phyloP scores from a whole-genome alignment of 2,888 invertebrate genomes.

The Thelaira solivaga region DNA sequence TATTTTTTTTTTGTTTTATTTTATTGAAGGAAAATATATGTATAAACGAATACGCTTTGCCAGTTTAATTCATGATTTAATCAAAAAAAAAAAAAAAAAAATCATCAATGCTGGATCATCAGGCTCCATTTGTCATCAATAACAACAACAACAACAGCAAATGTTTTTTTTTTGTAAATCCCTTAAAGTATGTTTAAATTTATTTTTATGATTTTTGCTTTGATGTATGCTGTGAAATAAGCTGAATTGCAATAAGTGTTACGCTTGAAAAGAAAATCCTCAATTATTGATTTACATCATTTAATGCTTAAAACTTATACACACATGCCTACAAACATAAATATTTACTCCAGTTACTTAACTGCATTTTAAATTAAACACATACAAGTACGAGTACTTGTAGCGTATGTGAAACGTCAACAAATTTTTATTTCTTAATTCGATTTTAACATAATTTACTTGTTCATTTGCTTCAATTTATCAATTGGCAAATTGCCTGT shows the following conservation, averaged over 20 bases:
- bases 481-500: conserved; percentile 20
- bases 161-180: no score
- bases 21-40: no score
- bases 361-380: not conserved
- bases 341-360: not conserved
- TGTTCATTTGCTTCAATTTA: conserved; percentile 3
- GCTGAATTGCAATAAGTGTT: not conserved
- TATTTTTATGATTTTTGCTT: not conserved
- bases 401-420: no score
- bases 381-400: no score
- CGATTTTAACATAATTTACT: conserved; percentile 6
- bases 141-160: no score
- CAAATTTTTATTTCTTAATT: not conserved
- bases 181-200: not conserved
- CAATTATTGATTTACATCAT: not conserved
- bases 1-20: no score
- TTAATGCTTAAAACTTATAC: not conserved
- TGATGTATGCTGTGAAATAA: not conserved
- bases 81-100: no score
- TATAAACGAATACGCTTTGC: no score
- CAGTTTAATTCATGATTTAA: no score
- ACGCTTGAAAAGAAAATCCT: not conserved
- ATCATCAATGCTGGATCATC: no score
- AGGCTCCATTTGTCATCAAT: no score
- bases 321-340: not conserved